Evolutionary conservation across 2,888 invertebrate genomes (phyloP).

Genomic region (Temnothorax unifasciatus): DNA sequence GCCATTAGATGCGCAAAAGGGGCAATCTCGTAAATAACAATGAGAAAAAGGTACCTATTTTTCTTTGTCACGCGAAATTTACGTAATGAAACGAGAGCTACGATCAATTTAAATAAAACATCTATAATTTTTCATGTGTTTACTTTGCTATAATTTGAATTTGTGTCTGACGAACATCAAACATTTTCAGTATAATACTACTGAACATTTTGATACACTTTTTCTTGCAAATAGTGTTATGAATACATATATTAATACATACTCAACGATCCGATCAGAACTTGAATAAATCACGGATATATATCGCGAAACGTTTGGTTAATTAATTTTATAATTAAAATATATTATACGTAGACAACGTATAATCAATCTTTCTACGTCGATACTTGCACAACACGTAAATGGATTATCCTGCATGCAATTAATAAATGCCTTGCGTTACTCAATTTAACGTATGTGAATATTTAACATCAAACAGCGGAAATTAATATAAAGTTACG

Average conservation of each 20-base stretch:
- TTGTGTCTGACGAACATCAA: background rate
- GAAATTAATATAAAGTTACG: background rate
- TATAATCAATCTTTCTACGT: slow-evolving; percentile 30
- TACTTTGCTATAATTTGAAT: slow-evolving; percentile 7
- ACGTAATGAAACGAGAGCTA: background rate
- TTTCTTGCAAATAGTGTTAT: background rate
- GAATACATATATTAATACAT: background rate
- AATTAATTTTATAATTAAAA: slow-evolving; percentile 31
- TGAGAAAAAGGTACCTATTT: slow-evolving; percentile 9
- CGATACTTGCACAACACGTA: slow-evolving; percentile 2
- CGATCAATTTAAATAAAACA: background rate
- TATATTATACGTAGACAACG: slow-evolving; percentile 11
- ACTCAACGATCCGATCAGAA: background rate
- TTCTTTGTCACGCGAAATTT: background rate
- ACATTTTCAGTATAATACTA: background rate
- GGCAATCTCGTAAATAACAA: slow-evolving; percentile 27
- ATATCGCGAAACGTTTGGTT: background rate
- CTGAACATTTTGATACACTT: background rate
- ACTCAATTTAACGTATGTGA: background rate
- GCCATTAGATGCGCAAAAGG: slow-evolving; percentile 4
- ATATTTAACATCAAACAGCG: background rate
- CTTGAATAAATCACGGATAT: background rate
- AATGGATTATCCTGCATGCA: slow-evolving; percentile 16
- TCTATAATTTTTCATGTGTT: background rate
- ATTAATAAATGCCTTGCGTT: slow-evolving; percentile 13